Base-by-base conservation (phyloP, 2,797 vertebrate species). In the Sebastes steindachneri region DNA sequence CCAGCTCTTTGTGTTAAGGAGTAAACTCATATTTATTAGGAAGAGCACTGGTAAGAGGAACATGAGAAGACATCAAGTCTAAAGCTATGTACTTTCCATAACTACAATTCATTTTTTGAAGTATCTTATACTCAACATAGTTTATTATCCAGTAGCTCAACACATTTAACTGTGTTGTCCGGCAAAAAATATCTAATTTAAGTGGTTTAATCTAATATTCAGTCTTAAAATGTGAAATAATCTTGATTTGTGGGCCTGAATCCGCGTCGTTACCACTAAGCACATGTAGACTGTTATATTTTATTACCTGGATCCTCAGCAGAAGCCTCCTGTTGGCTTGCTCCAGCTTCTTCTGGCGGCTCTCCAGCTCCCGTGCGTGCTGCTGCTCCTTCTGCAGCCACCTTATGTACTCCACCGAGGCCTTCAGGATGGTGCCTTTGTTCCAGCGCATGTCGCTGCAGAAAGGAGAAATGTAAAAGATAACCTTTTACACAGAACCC, bases 361-460 rank as follows among this genome's bases (percentile, higher is more conserved):
- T 96, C 93, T 99, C 98, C 93, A 99, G 96, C 95, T 99, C 98
- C 73, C 96, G 95, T 21, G 97, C 96, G 87, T 97, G 97, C 93
- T 98, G 99, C 96, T 99, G 99, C 96, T 99, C 98, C 95, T 98
- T 99, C 95, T 99, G 98, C 92, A 99, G 96, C 99, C 99, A 99
- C 96, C 96, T 97, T 95, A 99, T 99, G 96, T 99, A 99, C 96
- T 99, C 99, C 94, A 99, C 99, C 1, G 98, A 99, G 95, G 98
- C 99, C 95, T 99, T 99, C 89, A 99, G 97, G 96, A 99, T 99
- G 87, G 98, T 99, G 90, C 99, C 99, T 98, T 99, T 99, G 97
- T 99, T 99, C 99, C 99, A 99, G 92, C 98, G 98, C 97, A 98
- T 99, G 97, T 99, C 99, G 90, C 99, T 99, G 96, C 86, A 81